Percentiles rank a stretch among this genome's conserved stretches.
Conservation (phyloP, 2,113 vertebrate genomes). For the Butorides virescens region DNA sequence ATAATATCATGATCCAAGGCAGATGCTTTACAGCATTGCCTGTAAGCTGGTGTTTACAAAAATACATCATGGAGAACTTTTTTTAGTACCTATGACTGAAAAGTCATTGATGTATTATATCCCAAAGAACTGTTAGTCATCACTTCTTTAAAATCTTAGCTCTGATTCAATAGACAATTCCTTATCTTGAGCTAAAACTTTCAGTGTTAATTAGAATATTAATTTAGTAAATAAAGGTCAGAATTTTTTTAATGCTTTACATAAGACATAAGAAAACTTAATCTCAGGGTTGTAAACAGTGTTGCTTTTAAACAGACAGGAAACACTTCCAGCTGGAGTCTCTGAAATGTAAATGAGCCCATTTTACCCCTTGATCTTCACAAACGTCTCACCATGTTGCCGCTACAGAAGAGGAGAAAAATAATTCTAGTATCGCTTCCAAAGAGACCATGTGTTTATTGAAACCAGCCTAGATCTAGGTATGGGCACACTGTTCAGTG, state of each 20-base stretch:
- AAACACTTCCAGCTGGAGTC: neutral
- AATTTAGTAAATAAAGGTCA: slow-evolving; percentile 29
- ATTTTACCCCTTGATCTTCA: slow-evolving; percentile 41
- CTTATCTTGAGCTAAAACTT: neutral
- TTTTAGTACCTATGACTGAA: neutral
- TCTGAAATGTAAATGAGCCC: slow-evolving; percentile 53
- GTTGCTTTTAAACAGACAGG: neutral
- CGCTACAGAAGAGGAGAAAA: neutral
- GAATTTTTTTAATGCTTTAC: neutral
- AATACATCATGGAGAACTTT: neutral
- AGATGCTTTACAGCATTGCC: neutral
- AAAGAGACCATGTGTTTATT: neutral
- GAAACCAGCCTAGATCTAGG: neutral
- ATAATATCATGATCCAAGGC: neutral
- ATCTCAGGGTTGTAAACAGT: neutral
- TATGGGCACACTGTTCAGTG: neutral
- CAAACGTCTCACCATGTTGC: slow-evolving; percentile 25
- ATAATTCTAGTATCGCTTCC: neutral
- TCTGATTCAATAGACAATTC: neutral
- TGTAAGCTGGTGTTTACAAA: neutral
- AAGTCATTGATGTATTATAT: neutral
- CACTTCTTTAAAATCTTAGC: neutral
- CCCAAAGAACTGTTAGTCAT: neutral
- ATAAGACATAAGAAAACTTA: neutral
- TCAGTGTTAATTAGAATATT: slow-evolving; percentile 9